These are phyloP conservation scores for Arenaria interpres DNA, from an alignment of 2,113 vertebrate genomes.

Conservation along the genomic window DNA sequence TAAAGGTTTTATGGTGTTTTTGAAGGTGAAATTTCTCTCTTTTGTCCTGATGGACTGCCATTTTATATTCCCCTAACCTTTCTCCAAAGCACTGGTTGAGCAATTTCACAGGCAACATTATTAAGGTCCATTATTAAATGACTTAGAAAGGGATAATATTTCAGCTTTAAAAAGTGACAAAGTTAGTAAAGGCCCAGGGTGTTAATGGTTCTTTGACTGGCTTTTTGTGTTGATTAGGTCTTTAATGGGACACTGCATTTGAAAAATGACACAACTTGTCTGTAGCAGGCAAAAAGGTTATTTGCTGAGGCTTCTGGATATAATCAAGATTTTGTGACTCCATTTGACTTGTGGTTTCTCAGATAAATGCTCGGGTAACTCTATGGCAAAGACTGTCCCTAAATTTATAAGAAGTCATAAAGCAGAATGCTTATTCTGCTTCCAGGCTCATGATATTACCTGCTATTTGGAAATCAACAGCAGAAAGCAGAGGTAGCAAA, in stretches of 20 bases:
- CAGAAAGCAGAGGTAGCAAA: not conserved
- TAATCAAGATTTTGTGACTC: not conserved
- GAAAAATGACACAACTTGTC: not conserved
- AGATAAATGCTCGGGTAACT: not conserved
- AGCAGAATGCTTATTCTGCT: not conserved
- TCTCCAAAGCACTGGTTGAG: not conserved
- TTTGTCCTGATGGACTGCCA: not conserved
- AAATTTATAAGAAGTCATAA: not conserved
- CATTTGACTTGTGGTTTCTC: not conserved
- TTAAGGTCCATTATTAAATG: not conserved
- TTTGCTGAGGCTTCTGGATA: not conserved
- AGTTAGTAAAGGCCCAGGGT: not conserved
- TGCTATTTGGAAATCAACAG: not conserved
- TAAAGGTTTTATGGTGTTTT: not conserved
- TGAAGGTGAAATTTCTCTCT: not conserved
- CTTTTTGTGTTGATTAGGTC: not conserved
- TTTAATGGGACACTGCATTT: not conserved
- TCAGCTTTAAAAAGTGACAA: not conserved
- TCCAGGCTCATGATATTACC: not conserved
- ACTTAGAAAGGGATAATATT: not conserved
- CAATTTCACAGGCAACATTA: not conserved
- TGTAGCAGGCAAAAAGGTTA: not conserved
- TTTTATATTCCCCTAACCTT: not conserved
- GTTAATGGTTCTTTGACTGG: not conserved
- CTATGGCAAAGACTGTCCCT: not conserved